phyloP scores from a whole-genome alignment of 2,888 invertebrate species.

The Melolontha melolontha region DNA sequence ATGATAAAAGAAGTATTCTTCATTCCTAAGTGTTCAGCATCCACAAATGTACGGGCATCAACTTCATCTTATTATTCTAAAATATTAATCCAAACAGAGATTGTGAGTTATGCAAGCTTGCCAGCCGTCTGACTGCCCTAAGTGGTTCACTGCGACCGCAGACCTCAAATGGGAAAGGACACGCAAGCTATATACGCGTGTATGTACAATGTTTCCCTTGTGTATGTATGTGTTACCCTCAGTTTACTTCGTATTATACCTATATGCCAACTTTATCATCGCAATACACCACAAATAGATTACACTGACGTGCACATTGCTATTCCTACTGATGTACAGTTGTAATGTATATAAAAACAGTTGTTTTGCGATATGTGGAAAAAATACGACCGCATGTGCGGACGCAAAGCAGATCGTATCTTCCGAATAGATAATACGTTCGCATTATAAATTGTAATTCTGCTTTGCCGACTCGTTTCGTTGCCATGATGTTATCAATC shows the following conservation, averaged over 20 bases:
- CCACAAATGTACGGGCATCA: constrained; percentile 12
- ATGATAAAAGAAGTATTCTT: too few relatives aligned
- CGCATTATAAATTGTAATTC: constrained; percentile 34
- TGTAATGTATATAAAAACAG: constrained; percentile 25
- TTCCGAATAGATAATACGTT: constrained; percentile 7
- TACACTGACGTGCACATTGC: constrained; percentile 3
- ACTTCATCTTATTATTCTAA: constrained; percentile 47
- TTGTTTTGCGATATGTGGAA: constrained; percentile 31
- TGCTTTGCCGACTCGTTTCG: constrained; percentile 13
- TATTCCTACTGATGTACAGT: neutral
- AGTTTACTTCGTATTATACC: neutral
- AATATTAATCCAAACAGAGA: constrained; percentile 62
- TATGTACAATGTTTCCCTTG: neutral
- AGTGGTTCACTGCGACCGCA: constrained; percentile 53
- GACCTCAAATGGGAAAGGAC: constrained; percentile 50
- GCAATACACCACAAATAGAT: constrained; percentile 14
- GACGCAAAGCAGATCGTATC: constrained; percentile 23
- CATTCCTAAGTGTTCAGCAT: neutral
- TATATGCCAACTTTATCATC: neutral
- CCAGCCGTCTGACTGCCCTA: constrained; percentile 58
- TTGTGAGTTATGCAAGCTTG: constrained; percentile 62
- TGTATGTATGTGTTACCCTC: neutral
- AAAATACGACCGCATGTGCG: constrained; percentile 19
- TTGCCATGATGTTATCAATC: constrained; percentile 18
- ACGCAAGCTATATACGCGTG: constrained; percentile 43